These are phyloP conservation scores for Meleagris gallopavo DNA, from an alignment of 2,113 vertebrate species.

Conservation along the genomic window DNA sequence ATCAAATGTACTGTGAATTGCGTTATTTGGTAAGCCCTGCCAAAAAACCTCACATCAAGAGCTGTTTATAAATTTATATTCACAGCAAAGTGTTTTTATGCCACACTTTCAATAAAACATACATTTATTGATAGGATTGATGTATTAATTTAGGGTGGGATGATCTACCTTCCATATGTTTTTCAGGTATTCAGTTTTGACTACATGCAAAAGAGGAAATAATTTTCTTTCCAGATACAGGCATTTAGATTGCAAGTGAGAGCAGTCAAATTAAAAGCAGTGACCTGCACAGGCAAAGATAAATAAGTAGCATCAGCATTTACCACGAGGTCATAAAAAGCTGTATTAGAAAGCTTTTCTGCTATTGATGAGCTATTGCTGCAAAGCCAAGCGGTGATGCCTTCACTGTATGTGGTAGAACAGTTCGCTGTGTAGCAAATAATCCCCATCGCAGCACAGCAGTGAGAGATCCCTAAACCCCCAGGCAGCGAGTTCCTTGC, in stretches of 20 bases:
- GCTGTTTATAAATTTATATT: not conserved
- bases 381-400: accelerated
- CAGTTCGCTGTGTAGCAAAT: not conserved
- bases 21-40: slow-evolving; percentile 27
- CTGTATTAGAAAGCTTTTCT: not conserved
- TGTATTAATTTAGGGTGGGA: slow-evolving; percentile 10
- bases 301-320: accelerated
- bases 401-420: accelerated
- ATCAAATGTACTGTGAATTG: slow-evolving; percentile 22
- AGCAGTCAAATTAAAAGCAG: too few relatives aligned
- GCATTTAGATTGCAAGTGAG: not conserved
- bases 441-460: not conserved
- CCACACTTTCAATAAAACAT: not conserved
- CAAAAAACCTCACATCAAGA: slow-evolving; percentile 9
- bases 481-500: not conserved
- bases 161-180: not conserved
- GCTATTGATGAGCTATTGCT: accelerated
- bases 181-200: not conserved
- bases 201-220: not conserved
- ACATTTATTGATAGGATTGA: not conserved
- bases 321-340: not conserved
- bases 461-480: not conserved
- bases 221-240: not conserved
- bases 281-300: not conserved
- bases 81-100: not conserved